phyloP scores from a whole-genome alignment of 92 coral and sea anemone genomes.

The Meandrina meandrites region DNA sequence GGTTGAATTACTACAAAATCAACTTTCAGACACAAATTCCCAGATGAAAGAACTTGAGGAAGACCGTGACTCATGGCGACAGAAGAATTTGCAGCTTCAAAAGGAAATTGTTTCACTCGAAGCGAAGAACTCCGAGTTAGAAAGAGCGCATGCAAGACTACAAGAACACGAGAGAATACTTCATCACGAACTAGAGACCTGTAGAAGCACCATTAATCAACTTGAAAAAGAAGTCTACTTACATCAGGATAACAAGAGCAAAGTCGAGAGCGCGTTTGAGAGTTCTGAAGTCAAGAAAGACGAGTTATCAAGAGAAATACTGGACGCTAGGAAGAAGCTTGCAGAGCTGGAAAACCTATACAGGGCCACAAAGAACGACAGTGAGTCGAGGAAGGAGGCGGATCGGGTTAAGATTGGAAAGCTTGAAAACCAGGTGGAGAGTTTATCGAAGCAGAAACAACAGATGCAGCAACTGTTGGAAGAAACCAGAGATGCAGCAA shows the following conservation, averaged over 20 bases:
- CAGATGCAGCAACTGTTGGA: constrained; percentile 78
- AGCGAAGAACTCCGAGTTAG: constrained; percentile 69
- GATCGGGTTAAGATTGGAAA: constrained; percentile 72
- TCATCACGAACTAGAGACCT: constrained; percentile 50
- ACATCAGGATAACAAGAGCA: constrained; percentile 55
- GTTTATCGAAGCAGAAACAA: constrained; percentile 63
- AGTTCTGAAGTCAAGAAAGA: constrained; percentile 65
- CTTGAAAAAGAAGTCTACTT: constrained; percentile 70
- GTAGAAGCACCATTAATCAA: constrained; percentile 59
- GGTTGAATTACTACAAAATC: constrained; percentile 66
- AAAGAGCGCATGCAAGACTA: constrained; percentile 51
- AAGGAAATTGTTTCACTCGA: constrained; percentile 68
- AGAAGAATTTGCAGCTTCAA: constrained; percentile 74
- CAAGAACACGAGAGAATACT: constrained; percentile 77
- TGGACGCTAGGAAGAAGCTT: constrained; percentile 69
- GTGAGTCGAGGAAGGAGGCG: constrained; percentile 54
- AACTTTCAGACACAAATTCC: constrained; percentile 49
- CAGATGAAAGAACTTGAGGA: constrained; percentile 66
- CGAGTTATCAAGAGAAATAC: constrained; percentile 69
- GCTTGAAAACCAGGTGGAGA: constrained; percentile 81
- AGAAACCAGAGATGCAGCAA: constrained; percentile 68
- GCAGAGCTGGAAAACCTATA: constrained; percentile 65
- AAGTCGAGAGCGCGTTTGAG: constrained; percentile 65
- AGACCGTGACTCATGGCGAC: constrained; percentile 67
- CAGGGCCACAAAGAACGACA: constrained; percentile 56